phyloP scores from a whole-genome alignment of 2,113 vertebrate species.

The Alethe diademata region DNA sequence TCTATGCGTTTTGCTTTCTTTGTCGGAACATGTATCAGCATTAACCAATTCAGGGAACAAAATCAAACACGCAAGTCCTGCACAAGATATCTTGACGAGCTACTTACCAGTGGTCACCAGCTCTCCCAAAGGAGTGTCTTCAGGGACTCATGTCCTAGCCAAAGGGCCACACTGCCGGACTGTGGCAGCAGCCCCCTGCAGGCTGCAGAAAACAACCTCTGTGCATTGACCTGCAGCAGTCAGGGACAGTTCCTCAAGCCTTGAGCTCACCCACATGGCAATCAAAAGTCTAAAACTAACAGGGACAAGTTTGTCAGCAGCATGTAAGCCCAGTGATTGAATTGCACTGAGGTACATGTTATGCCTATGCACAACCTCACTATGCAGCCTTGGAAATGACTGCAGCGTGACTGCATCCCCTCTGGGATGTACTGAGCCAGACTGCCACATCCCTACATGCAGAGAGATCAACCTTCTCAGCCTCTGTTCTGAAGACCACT shows the following conservation, averaged over 20 bases:
- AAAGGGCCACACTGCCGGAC: background rate
- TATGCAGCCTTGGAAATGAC: background rate
- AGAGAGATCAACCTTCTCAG: background rate
- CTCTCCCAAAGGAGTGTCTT: background rate
- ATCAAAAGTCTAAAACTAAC: background rate
- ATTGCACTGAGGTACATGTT: background rate
- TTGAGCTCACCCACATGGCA: background rate
- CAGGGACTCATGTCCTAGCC: background rate
- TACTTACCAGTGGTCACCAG: slow-evolving; percentile 15
- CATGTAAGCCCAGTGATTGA: background rate
- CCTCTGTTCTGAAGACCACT: background rate
- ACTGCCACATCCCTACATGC: fast-evolving
- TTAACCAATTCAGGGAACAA: background rate
- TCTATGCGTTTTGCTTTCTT: background rate
- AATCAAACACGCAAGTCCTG: background rate
- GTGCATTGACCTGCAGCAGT: background rate
- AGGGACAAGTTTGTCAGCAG: background rate
- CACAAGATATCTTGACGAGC: background rate
- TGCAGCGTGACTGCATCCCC: background rate
- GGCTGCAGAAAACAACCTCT: background rate
- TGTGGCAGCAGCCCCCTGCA: background rate
- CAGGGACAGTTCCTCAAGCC: background rate
- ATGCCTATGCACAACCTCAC: background rate
- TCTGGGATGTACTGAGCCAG: background rate
- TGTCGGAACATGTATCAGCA: background rate